These are phyloP conservation scores for Drosophila funebris DNA, from an alignment of 1,140 invertebrate genomes.

Conservation along the genomic window DNA sequence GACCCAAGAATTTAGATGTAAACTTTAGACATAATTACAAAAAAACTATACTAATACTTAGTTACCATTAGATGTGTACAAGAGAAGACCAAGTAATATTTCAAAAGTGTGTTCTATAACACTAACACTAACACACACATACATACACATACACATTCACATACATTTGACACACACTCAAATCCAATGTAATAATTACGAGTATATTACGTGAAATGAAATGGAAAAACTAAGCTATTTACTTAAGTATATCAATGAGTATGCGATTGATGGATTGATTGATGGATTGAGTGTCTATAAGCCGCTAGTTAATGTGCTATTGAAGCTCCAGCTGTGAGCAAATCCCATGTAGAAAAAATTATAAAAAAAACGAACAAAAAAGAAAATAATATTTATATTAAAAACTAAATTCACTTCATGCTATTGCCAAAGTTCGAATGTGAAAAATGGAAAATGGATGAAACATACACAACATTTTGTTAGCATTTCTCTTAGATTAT, in stretches of 20 bases:
- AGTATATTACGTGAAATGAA: constrained; percentile 37
- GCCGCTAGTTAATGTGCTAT: constrained; percentile 41
- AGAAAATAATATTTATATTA: not conserved
- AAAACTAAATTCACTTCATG: constrained; percentile 65
- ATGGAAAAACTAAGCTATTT: constrained; percentile 28
- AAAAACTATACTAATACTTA: constrained; percentile 52
- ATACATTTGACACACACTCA: constrained; percentile 15
- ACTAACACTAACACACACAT: constrained; percentile 20
- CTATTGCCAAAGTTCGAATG: constrained; percentile 44
- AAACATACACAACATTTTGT: constrained; percentile 55
- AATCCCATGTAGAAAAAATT: constrained; percentile 36
- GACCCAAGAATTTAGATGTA: constrained; percentile 51
- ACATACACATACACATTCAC: constrained; percentile 15
- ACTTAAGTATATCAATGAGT: constrained; percentile 41
- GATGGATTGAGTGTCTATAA: constrained; percentile 40
- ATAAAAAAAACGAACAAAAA: constrained; percentile 2
- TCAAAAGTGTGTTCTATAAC: constrained; percentile 59
- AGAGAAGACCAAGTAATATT: constrained; percentile 70
- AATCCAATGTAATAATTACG: constrained; percentile 42
- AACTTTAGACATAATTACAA: constrained; percentile 52
- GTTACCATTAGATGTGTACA: constrained; percentile 73
- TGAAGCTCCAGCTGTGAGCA: constrained; percentile 28
- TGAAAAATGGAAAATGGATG: constrained; percentile 39
- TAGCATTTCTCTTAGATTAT: constrained; percentile 68
- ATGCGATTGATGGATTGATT: constrained; percentile 35